Conservation (phyloP, 2,888 invertebrate species). For the Cerceris ruficornis region DNA sequence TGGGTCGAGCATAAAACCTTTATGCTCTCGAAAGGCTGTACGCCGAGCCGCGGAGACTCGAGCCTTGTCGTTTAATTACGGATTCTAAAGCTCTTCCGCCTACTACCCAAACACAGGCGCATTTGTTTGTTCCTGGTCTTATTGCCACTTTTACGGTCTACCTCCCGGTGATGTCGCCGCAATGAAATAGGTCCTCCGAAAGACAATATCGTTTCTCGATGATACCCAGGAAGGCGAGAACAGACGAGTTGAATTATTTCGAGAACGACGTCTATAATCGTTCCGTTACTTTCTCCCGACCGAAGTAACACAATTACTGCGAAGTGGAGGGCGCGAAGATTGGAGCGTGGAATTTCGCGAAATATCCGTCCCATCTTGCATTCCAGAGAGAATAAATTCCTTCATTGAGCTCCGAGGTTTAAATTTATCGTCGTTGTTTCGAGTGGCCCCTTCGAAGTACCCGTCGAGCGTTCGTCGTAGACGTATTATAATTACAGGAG, state of each 20-base stretch:
- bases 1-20: constrained; percentile 67
- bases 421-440: constrained; percentile 27
- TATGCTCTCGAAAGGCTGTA: constrained; percentile 60
- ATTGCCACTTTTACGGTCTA: constrained; percentile 70
- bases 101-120: constrained; percentile 48
- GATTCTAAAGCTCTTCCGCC: constrained; percentile 66
- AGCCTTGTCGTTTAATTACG: constrained; percentile 72
- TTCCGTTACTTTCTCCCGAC: constrained; percentile 12
- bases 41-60: constrained; percentile 50
- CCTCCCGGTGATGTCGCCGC: constrained; percentile 42
- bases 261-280: constrained; percentile 12
- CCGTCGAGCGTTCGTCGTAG: constrained; percentile 19
- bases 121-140: constrained; percentile 64
- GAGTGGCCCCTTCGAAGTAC: constrained; percentile 19
- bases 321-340: not conserved
- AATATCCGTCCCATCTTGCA: not conserved
- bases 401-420: not conserved
- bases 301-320: not conserved
- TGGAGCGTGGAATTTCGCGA: not conserved
- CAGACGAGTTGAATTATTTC: constrained; percentile 32
- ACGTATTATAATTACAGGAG: constrained; percentile 42
- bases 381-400: not conserved
- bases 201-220: constrained; percentile 32
- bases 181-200: constrained; percentile 49
- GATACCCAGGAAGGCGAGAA: constrained; percentile 14